phyloP scores from a whole-genome alignment of 2,797 vertebrate genomes.

The Carcharodon carcharias region DNA sequence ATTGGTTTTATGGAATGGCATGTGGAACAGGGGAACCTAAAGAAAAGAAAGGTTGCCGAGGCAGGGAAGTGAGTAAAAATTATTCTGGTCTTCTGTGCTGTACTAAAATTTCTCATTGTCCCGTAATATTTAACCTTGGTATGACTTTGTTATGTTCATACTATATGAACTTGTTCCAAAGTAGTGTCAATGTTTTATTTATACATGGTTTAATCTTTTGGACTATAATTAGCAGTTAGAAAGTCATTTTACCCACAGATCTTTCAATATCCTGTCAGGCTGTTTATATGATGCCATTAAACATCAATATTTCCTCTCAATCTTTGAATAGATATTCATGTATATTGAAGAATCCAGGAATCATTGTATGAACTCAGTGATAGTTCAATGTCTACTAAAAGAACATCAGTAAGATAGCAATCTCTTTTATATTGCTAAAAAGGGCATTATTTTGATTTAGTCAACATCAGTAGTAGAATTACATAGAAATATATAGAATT shows the following conservation, averaged over 20 bases:
- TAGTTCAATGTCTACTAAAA: not conserved
- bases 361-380: not conserved
- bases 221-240: not conserved
- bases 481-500: not conserved
- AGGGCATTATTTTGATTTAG: not conserved
- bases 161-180: slow-evolving; percentile 17
- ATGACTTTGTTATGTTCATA: slow-evolving; percentile 15
- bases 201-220: slow-evolving; percentile 3
- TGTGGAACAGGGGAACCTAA: not conserved
- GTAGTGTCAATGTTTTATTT: slow-evolving; percentile 10
- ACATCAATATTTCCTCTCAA: not conserved
- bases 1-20: not conserved
- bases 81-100: not conserved
- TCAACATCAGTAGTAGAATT: not conserved
- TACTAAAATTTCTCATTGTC: not conserved
- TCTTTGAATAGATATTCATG: not conserved
- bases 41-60: not conserved
- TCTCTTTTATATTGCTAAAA: not conserved
- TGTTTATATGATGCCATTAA: not conserved
- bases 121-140: not conserved
- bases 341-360: not conserved
- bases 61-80: not conserved
- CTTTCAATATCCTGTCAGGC: not conserved
- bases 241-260: not conserved
- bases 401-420: not conserved